Evolutionary conservation across 2,888 invertebrate genomes (phyloP).

Genomic region (Cepaea hortensis): DNA sequence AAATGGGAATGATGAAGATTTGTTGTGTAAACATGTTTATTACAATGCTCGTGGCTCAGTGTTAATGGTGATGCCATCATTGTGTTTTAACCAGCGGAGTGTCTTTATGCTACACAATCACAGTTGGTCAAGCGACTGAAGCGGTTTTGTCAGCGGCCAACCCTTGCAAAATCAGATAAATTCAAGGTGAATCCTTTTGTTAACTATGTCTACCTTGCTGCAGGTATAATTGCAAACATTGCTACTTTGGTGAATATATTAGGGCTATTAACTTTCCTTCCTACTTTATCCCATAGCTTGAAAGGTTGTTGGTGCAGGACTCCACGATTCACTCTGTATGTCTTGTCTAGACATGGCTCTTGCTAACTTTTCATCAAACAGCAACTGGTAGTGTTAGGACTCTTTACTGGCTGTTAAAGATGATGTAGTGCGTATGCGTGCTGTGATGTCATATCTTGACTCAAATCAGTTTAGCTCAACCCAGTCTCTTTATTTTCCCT

Average conservation of each 20-base stretch:
- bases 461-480: too few relatives aligned
- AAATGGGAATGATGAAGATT: too few relatives aligned
- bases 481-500: too few relatives aligned
- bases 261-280: too few relatives aligned
- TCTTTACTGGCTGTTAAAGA: too few relatives aligned
- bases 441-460: too few relatives aligned
- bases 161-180: slow-evolving; percentile 63
- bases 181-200: slow-evolving; percentile 49
- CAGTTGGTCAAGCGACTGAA: slow-evolving; percentile 80
- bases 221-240: background rate
- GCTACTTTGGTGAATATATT: too few relatives aligned
- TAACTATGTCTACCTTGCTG: background rate
- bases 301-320: too few relatives aligned
- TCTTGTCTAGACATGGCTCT: background rate
- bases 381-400: background rate
- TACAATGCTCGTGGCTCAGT: background rate
- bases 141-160: slow-evolving; percentile 78
- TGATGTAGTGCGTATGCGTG: too few relatives aligned
- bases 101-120: slow-evolving; percentile 80
- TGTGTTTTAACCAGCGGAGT: slow-evolving; percentile 77
- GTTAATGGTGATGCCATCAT: background rate
- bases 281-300: too few relatives aligned
- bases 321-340: background rate
- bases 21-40: too few relatives aligned
- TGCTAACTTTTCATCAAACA: background rate